Base-by-base conservation (phyloP, 1,140 invertebrate genomes). In the Drosophila murphyi region DNA sequence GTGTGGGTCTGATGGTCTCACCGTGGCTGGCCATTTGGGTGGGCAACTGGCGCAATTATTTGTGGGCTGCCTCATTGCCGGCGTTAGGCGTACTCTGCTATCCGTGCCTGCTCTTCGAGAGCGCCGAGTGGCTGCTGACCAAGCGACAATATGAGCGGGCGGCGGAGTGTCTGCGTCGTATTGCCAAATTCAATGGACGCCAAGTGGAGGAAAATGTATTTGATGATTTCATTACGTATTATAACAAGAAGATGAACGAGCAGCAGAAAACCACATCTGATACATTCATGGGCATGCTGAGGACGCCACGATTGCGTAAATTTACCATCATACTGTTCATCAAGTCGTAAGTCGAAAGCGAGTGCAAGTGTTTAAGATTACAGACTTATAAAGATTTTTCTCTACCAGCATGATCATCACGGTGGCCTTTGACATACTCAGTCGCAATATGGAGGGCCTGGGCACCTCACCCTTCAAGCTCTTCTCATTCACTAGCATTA, bases 71-170 rank as follows among this genome's bases (percentile, higher is more conserved):
- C 0, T 93, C 94, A 1, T 29, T 94, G 12, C 94, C 94, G 1
- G 93, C 94, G 12, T 45, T 93, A 0, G 57, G 92, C 0, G 88
- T 94, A 31, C 79, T 93, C 20, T 54, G 85, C n/a, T 95, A 93
- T 81, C 94, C 93, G 31, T 85, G 92, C 10, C 60, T 93, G 41
- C 90, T 95, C 71, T 94, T 95, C 70, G 95, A 95, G 85, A 95
- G 94, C 64, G 94, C 94, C 0, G 93, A 94, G 70, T 95, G 95
- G 95, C 83, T 95, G 8, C 83, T 95, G 6, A 94, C 94, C 47
- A 93, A 94, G 74, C 93, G 94, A 0, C 82, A 93, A 12, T 92
- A 92, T 3, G 93, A 94, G 7, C 86, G 94, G 61, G 94, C 95
- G 0, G 92, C 94, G 2, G 61, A 91, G 5, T 94, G 94, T 65